Evolutionary conservation across 1,140 invertebrate species (phyloP).

Genomic region (Listronotus bonariensis): DNA sequence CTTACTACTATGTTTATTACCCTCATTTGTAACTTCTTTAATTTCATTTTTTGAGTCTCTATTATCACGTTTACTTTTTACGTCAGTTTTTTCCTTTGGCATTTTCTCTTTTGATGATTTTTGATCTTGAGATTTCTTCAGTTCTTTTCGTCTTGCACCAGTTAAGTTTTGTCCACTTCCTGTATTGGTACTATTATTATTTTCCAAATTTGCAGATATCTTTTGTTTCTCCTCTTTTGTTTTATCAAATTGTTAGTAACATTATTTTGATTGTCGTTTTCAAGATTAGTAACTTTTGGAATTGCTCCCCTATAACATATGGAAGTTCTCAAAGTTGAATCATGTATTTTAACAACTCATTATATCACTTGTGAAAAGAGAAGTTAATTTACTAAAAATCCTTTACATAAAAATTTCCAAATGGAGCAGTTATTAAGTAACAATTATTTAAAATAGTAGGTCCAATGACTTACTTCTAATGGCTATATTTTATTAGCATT

Average conservation of each 20-base stretch:
- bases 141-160: constrained; percentile 12
- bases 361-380: too few relatives aligned
- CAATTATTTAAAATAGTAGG: too few relatives aligned
- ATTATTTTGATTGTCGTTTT: neutral
- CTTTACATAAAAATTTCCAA: too few relatives aligned
- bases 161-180: constrained; percentile 9
- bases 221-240: constrained; percentile 11
- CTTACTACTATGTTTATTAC: constrained; percentile 11
- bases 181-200: constrained; percentile 15
- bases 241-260: neutral
- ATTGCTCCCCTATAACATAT: constrained; percentile 28
- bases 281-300: constrained; percentile 1
- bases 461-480: too few relatives aligned
- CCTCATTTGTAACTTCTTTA: constrained; percentile 9
- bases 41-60: constrained; percentile 30
- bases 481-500: too few relatives aligned
- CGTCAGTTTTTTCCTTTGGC: constrained; percentile 2
- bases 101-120: constrained; percentile 7
- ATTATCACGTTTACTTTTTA: constrained; percentile 16
- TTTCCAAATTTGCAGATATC: neutral
- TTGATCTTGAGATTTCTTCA: constrained; percentile 20
- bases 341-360: too few relatives aligned
- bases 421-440: too few relatives aligned
- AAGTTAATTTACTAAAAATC: too few relatives aligned
- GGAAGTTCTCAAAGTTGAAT: too few relatives aligned